Percentiles rank a stretch among this genome's conserved stretches.
Conservation (phyloP, 2,113 vertebrate genomes). For the Cynoglossus semilaevis region DNA sequence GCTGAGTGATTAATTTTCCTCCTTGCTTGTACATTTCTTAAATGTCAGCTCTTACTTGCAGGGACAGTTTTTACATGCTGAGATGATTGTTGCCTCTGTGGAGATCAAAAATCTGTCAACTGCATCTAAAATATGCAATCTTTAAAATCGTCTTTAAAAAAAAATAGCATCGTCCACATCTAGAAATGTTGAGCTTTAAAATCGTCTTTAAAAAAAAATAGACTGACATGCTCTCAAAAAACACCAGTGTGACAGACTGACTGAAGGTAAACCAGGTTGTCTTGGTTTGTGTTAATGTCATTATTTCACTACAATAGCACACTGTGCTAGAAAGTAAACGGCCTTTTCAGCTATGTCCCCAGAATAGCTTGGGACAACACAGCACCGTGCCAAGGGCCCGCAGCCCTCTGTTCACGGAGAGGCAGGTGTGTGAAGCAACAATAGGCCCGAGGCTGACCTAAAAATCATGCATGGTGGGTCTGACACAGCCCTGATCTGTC, state of each 20-base stretch:
- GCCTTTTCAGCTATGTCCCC: conserved; percentile 20
- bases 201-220: too few species aligned
- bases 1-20: conserved; percentile 29
- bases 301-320: conserved; percentile 13
- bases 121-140: background rate
- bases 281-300: background rate
- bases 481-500: conserved; percentile 44
- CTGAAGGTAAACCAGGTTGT: too few species aligned
- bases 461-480: conserved; percentile 46
- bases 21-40: conserved; percentile 19
- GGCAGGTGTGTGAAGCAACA: conserved; percentile 54
- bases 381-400: conserved; percentile 34
- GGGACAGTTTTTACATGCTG: conserved; percentile 22
- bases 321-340: conserved; percentile 3
- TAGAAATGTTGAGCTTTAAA: conserved; percentile 10
- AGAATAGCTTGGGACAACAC: conserved; percentile 43
- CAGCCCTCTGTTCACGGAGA: conserved; percentile 38
- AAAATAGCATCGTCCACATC: background rate
- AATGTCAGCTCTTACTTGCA: conserved; percentile 59
- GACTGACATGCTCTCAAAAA: too few species aligned
- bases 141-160: background rate
- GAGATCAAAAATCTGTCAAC: conserved; percentile 23
- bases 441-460: conserved; percentile 63
- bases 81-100: conserved; percentile 21
- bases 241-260: too few species aligned